Percentiles rank a stretch among this genome's conserved stretches.
These are phyloP conservation scores for Cactoblastis cactorum DNA, from an alignment of 2,888 invertebrate genomes.

Conservation along the genomic window DNA sequence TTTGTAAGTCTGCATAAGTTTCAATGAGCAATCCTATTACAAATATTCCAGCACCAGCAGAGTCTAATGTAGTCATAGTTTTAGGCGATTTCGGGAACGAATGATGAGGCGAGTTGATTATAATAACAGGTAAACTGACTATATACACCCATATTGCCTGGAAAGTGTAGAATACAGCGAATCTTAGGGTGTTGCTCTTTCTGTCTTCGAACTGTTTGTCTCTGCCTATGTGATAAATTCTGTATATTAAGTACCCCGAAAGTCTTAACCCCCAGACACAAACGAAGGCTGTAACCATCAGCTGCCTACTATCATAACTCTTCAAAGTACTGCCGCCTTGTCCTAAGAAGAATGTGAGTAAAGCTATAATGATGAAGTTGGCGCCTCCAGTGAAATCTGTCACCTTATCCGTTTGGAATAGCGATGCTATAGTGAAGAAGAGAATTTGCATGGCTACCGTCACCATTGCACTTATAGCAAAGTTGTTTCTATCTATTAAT, in stretches of 20 bases:
- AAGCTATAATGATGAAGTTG: conserved; percentile 93
- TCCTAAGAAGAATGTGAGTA: conserved; percentile 92
- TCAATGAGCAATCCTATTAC: conserved; percentile 91
- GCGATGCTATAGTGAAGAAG: conserved; percentile 92
- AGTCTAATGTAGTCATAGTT: conserved; percentile 92
- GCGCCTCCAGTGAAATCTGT: conserved; percentile 96
- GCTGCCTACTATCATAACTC: conserved; percentile 91
- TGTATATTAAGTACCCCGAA: conserved; percentile 92
- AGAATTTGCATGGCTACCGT: conserved; percentile 91
- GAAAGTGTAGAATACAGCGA: conserved; percentile 96
- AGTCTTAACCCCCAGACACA: conserved; percentile 93
- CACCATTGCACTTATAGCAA: conserved; percentile 92
- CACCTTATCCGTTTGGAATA: conserved; percentile 92
- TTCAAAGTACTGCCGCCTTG: conserved; percentile 85
- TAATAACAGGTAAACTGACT: conserved; percentile 94
- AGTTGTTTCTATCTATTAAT: conserved; percentile 89
- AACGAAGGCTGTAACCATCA: conserved; percentile 94
- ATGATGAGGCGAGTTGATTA: conserved; percentile 91
- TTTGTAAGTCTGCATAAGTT: conserved; percentile 95
- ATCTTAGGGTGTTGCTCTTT: conserved; percentile 90
- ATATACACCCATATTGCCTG: conserved; percentile 95
- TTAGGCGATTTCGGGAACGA: conserved; percentile 86
- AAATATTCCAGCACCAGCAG: conserved; percentile 91
- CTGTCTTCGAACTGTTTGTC: conserved; percentile 95
- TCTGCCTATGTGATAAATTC: conserved; percentile 93